Conservation (phyloP, 2,113 vertebrate species). For the Megaptera novaeangliae region DNA sequence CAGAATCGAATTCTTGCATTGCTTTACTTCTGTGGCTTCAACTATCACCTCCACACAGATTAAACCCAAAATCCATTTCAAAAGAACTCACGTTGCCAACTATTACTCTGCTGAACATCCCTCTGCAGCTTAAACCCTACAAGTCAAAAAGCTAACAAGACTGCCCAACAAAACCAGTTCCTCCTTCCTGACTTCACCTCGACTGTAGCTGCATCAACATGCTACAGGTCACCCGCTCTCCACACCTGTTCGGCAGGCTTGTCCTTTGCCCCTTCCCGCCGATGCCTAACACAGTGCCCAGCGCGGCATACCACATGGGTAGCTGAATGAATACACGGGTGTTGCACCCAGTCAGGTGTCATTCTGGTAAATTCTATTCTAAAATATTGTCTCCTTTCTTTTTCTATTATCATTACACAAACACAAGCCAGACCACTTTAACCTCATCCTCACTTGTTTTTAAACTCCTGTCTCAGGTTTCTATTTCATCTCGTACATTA, state of each 20-base stretch:
- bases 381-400: not conserved
- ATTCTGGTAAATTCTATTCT: not conserved
- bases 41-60: not conserved
- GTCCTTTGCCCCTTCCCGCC: not conserved
- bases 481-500: not conserved
- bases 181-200: not conserved
- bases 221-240: not conserved
- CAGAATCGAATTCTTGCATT: not conserved
- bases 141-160: not conserved
- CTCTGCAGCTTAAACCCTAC: not conserved
- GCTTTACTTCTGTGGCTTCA: not conserved
- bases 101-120: not conserved
- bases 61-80: not conserved
- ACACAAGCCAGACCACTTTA: not conserved
- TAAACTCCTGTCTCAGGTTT: not conserved
- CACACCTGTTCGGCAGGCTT: not conserved
- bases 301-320: rapidly evolving
- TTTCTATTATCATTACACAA: not conserved
- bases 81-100: not conserved
- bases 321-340: not conserved
- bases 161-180: not conserved
- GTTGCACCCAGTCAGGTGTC: not conserved
- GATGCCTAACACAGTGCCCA: not conserved
- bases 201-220: rapidly evolving
- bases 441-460: not conserved